A percentile compares a stretch with the other conserved stretches of the same genome.
Conservation (phyloP, 2,113 vertebrate species). For the Pterophyllum scalare region DNA sequence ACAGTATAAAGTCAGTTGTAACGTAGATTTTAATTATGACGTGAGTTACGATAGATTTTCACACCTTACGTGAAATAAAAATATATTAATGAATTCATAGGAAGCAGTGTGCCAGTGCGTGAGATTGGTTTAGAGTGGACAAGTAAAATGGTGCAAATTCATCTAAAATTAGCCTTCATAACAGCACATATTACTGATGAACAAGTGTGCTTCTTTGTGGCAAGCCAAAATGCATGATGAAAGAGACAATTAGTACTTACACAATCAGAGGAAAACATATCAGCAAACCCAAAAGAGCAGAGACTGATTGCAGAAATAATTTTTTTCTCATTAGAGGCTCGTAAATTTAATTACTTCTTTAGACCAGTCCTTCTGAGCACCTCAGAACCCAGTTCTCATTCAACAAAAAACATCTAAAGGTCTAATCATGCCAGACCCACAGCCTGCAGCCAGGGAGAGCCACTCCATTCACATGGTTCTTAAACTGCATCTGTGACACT, state of each 20-base stretch:
- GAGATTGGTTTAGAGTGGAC: constrained; percentile 3
- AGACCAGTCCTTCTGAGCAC: constrained; percentile 48
- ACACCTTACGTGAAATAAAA: background rate
- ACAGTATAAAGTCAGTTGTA: background rate
- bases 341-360: constrained; percentile 77
- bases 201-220: constrained; percentile 40
- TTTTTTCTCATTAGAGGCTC: constrained; percentile 71
- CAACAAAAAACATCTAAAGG: constrained; percentile 70
- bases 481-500: constrained; percentile 75
- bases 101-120: background rate
- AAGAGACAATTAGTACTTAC: constrained; percentile 64
- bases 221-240: constrained; percentile 53
- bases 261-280: constrained; percentile 69
- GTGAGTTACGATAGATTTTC: background rate
- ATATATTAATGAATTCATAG: background rate
- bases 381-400: constrained; percentile 54
- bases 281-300: constrained; percentile 62
- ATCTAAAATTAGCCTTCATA: constrained; percentile 37
- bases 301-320: constrained; percentile 62
- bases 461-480: constrained; percentile 66
- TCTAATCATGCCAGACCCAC: constrained; percentile 70
- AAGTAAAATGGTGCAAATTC: constrained; percentile 29
- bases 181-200: constrained; percentile 32
- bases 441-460: constrained; percentile 63
- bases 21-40: constrained; percentile 3